These are phyloP conservation scores for Punctoribates punctum DNA, from an alignment of 2,888 invertebrate species.

Conservation along the genomic window DNA sequence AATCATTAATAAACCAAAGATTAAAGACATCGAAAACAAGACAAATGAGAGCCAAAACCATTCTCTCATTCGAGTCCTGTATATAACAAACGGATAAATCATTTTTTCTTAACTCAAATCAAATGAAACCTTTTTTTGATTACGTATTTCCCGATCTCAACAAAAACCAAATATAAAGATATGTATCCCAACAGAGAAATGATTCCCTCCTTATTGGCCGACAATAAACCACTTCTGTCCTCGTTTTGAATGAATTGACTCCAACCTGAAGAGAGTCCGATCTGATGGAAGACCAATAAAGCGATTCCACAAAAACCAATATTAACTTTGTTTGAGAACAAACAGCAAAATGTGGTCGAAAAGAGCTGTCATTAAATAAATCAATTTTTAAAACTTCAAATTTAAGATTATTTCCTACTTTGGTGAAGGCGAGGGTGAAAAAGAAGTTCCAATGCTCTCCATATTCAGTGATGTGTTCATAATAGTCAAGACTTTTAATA, in stretches of 20 bases:
- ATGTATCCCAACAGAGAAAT: slow-evolving; percentile 79
- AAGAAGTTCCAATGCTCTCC: slow-evolving; percentile 99
- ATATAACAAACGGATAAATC: background rate
- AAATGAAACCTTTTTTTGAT: slow-evolving; percentile 52
- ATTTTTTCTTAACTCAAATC: background rate
- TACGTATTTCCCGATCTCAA: slow-evolving; percentile 62
- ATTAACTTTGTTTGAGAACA: slow-evolving; percentile 58
- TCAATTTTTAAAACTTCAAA: background rate
- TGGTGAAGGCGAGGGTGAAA: slow-evolving; percentile 80
- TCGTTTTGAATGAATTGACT: slow-evolving; percentile 67
- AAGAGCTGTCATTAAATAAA: slow-evolving; percentile 55
- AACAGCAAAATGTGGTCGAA: slow-evolving; percentile 63
- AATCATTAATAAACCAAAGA: slow-evolving; percentile 13
- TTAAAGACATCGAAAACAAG: background rate
- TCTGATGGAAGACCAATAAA: slow-evolving; percentile 51
- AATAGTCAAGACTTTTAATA: slow-evolving; percentile 66
- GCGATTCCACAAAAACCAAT: slow-evolving; percentile 60
- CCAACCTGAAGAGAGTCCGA: slow-evolving; percentile 56
- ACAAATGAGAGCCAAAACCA: background rate
- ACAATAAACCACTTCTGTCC: slow-evolving; percentile 62
- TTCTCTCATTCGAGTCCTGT: slow-evolving; percentile 14
- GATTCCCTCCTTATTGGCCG: slow-evolving; percentile 88
- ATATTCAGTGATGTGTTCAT: slow-evolving; percentile 85
- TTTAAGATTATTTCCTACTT: slow-evolving; percentile 54
- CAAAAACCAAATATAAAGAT: slow-evolving; percentile 72